Evolutionary conservation across 2,888 invertebrate species (phyloP).

Genomic region (Liopterus haemorrhoidalis): DNA sequence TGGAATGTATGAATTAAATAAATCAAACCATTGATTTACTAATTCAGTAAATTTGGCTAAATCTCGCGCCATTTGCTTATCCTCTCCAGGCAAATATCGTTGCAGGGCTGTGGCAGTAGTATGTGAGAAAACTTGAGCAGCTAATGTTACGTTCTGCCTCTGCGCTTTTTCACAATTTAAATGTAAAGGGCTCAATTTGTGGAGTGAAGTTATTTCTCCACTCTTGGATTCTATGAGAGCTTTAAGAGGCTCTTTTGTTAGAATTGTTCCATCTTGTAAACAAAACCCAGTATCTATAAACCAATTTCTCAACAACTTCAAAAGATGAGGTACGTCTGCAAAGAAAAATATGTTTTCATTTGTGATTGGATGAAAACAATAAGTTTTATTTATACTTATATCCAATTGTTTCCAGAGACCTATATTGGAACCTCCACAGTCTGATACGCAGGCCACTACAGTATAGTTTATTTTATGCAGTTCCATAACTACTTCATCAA

Average conservation of each 20-base stretch:
- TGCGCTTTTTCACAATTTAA: too few relatives aligned
- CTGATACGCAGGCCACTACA: conserved; percentile 22
- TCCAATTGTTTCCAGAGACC: conserved; percentile 33
- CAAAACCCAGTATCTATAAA: conserved; percentile 29
- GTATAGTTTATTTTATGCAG: conserved; percentile 23
- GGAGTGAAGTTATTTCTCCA: too few relatives aligned
- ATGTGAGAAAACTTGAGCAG: too few relatives aligned
- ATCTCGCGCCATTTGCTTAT: too few relatives aligned
- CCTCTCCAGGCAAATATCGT: too few relatives aligned
- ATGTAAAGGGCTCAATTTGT: too few relatives aligned
- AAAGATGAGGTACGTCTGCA: conserved; percentile 29
- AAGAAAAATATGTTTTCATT: conserved; percentile 28
- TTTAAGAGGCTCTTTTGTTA: too few relatives aligned
- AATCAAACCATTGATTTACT: conserved; percentile 26
- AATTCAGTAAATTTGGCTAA: too few relatives aligned
- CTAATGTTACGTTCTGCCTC: too few relatives aligned
- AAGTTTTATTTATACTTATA: conserved; percentile 28
- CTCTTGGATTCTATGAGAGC: too few relatives aligned
- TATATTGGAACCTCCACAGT: conserved; percentile 30
- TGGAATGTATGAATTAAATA: conserved; percentile 20
- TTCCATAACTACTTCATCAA: conserved; percentile 16
- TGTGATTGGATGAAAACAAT: conserved; percentile 28
- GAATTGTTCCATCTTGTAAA: conserved; percentile 15
- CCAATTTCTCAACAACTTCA: conserved; percentile 31
- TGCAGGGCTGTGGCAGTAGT: too few relatives aligned